phyloP scores from a whole-genome alignment of 2,113 vertebrate genomes.

The Stomatorhinus ivindoensis region DNA sequence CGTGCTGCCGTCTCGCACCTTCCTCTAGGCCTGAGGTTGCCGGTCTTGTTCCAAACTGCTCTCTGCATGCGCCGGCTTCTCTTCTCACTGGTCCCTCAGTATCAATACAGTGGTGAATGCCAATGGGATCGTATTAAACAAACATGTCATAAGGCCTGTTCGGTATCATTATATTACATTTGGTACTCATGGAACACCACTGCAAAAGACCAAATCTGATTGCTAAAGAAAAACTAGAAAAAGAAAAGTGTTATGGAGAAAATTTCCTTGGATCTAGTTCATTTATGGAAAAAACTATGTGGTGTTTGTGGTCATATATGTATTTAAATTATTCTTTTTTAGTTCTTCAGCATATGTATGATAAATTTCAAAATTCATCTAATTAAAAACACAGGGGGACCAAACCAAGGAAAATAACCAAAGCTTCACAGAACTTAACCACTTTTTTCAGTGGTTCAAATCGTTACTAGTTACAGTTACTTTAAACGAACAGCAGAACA shows the following conservation, averaged over 20 bases:
- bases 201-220: not conserved
- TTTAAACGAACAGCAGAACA: not conserved
- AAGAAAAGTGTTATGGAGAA: not conserved
- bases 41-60: not conserved
- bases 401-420: not conserved
- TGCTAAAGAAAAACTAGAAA: not conserved
- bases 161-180: not conserved
- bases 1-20: not conserved
- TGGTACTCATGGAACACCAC: not conserved
- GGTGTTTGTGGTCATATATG: not conserved
- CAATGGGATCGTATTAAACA: not conserved
- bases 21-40: not conserved
- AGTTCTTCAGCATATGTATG: not conserved
- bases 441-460: slow-evolving; percentile 13
- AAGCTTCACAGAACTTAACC: slow-evolving; percentile 17
- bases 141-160: not conserved
- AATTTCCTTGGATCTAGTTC: not conserved
- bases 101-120: not conserved
- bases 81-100: not conserved
- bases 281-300: not conserved
- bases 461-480: not conserved
- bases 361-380: not conserved
- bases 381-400: not conserved
- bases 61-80: not conserved
- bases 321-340: not conserved